Conservation (phyloP, 2,888 invertebrate species). For the Epirrhoe tristata region DNA sequence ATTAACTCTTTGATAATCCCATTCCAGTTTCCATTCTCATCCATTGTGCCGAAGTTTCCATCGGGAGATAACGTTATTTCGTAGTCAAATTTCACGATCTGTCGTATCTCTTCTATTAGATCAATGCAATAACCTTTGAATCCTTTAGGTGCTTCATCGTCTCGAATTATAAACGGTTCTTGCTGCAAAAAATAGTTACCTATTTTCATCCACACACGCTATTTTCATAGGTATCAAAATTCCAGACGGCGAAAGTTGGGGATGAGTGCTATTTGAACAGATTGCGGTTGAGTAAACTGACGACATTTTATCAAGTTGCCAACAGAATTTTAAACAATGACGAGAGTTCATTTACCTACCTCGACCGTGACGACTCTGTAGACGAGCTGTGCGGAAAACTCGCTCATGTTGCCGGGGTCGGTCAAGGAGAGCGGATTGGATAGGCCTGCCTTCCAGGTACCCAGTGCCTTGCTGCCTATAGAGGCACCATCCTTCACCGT, state of each 20-base stretch:
- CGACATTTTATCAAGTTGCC: conserved; percentile 65
- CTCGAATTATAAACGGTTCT: conserved; percentile 92
- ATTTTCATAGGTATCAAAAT: conserved; percentile 47
- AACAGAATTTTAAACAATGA: conserved; percentile 64
- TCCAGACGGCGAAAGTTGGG: conserved; percentile 51
- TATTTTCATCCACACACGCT: conserved; percentile 10
- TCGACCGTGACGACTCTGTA: conserved; percentile 94
- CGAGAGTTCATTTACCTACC: conserved; percentile 85
- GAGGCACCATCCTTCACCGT: conserved; percentile 90
- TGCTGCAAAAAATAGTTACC: conserved; percentile 79
- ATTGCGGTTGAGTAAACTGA: conserved; percentile 64
- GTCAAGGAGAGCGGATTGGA: conserved; percentile 87
- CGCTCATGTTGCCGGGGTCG: conserved; percentile 88
- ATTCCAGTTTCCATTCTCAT: conserved; percentile 94
- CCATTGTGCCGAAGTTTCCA: conserved; percentile 95
- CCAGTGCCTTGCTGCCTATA: conserved; percentile 89
- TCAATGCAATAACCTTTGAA: conserved; percentile 97
- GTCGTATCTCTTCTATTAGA: conserved; percentile 93
- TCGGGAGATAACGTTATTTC: conserved; percentile 93
- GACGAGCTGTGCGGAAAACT: conserved; percentile 92
- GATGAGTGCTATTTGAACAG: conserved; percentile 67
- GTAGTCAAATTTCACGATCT: conserved; percentile 95
- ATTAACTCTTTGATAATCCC: conserved; percentile 93
- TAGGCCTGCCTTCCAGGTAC: conserved; percentile 92
- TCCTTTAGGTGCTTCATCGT: conserved; percentile 87